phyloP scores from a whole-genome alignment of 2,113 vertebrate genomes.

The Laticauda laticaudata region DNA sequence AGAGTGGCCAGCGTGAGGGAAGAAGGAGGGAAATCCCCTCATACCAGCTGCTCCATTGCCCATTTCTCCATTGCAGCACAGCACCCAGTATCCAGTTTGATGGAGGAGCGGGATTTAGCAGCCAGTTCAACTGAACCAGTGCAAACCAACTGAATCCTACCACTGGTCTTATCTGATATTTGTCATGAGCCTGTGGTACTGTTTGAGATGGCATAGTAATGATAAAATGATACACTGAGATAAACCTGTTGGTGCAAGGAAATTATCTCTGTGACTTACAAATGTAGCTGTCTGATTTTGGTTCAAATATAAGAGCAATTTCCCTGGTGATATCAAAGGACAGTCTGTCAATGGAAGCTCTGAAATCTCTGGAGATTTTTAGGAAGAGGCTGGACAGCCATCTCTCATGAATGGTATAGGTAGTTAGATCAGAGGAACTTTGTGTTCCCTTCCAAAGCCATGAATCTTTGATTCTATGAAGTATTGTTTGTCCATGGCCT shows the following conservation, averaged over 20 bases:
- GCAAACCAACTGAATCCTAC: no score
- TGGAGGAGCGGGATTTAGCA: no score
- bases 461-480: neutral
- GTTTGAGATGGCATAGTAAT: neutral
- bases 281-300: neutral
- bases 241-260: neutral
- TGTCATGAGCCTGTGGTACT: neutral
- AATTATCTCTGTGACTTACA: neutral
- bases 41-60: no score
- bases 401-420: neutral
- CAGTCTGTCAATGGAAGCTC: neutral
- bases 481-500: neutral
- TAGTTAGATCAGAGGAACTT: neutral
- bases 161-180: neutral
- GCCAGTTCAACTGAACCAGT: no score
- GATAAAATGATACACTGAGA: neutral
- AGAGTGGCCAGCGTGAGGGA: no score
- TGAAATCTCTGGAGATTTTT: neutral
- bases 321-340: neutral
- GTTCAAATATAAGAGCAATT: neutral
- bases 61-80: no score
- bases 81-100: no score
- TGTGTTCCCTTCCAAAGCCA: neutral
- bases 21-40: no score
- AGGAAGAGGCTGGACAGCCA: neutral